Base-by-base conservation (phyloP, 2,113 vertebrate genomes). In the Galbula dea region DNA sequence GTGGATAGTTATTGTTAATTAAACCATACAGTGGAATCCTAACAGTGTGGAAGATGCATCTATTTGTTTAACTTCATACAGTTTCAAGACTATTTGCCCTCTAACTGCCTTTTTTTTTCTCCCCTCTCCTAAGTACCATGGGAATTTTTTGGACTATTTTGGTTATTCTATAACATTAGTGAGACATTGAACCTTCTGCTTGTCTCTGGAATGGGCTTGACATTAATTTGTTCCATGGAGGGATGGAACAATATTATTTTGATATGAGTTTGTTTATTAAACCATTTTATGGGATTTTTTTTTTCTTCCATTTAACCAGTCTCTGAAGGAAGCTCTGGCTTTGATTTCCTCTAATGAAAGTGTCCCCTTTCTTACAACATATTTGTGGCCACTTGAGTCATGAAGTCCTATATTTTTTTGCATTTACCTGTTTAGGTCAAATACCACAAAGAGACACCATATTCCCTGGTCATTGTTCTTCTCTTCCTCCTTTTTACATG, bases 191-290 rank as follows among this genome's bases (percentile, higher is more conserved):
- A 69, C 27, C 45, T 83, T 71, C 36, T 18, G 23, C 1, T 34
- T 92, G 17, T 39, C 75, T 75, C 29, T 69, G 49, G 52, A 82
- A 83, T 32, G 52, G 34, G 7, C 12, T 75, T 54, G 49, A 54
- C 14, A 51, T 62, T 48, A 63, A 34, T 51, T 43, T 41, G 29
- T 18, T 85, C 43, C 32, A 3, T 9, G 34, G 59, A 94, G 58
- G 27, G 14, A 76, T 32, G 27, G 20, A n/a, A 39, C 46, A 85
- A 69, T 68, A 71, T 85, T 45, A 76, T 91, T 95, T 94, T 32
- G n/a, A 45, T 69, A 52, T 81, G 83, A 77, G 27, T 95, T 94
- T 96, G 58, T 80, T 96, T 96, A 93, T 75, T 93, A 89, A 95
- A 90, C 13, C 18, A 30, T 86, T 94, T 94, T 72, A 65, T 74